These are phyloP conservation scores for Denticeps clupeoides DNA, from an alignment of 2,797 vertebrate genomes.

Conservation along the genomic window DNA sequence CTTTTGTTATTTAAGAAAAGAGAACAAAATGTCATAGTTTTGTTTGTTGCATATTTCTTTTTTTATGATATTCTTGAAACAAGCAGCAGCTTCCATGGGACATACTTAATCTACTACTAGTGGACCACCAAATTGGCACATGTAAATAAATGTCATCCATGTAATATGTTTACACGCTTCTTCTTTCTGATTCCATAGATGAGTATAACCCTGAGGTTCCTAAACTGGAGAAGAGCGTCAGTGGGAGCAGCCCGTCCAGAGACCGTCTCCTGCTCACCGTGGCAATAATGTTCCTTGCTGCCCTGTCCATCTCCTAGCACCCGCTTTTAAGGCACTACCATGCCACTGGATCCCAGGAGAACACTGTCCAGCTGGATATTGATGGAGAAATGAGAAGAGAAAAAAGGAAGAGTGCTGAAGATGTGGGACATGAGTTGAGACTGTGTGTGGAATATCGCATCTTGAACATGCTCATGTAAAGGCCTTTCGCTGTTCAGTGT, in stretches of 20 bases:
- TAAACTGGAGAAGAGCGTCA: conserved; percentile 93
- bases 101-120: too few species aligned
- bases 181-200: conserved; percentile 49
- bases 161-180: too few species aligned
- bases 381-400: conserved; percentile 22
- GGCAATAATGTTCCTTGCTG: conserved; percentile 74
- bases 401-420: neutral
- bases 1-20: too few species aligned
- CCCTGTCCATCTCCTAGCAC: conserved; percentile 82
- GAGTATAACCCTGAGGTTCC: conserved; percentile 81
- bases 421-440: neutral
- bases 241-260: conserved; percentile 85
- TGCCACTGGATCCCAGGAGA: conserved; percentile 52
- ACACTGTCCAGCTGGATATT: conserved; percentile 20
- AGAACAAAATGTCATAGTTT: too few species aligned
- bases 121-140: too few species aligned
- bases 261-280: conserved; percentile 83
- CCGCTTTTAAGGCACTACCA: conserved; percentile 39
- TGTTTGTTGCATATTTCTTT: too few species aligned
- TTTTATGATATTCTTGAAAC: too few species aligned
- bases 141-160: too few species aligned
- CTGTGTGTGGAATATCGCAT: neutral
- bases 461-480: conserved; percentile 15
- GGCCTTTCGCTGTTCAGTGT: conserved; percentile 29
- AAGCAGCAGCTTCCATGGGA: too few species aligned